Evolutionary conservation across 2,113 vertebrate genomes (phyloP), one percentile per base, ranked within the genome.

Genomic region (Psephotus haematonotus): DNA sequence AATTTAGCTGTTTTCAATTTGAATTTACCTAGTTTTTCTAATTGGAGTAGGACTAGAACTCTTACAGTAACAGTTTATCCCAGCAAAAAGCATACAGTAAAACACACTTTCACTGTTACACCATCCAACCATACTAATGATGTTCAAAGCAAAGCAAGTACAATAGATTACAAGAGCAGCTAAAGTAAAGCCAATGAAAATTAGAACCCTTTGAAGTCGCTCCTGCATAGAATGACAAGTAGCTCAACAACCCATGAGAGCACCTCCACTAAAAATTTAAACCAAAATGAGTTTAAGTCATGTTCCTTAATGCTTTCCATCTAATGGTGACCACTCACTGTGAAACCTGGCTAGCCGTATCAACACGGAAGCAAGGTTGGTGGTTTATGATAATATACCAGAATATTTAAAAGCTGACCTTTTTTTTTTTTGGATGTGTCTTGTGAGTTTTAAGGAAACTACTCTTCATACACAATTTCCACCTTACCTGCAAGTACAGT

Each of bases 401-500:
- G 20, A 87, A 71, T 10, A 92, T 6, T 68, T 22, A 46, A 43
- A 92, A 74, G 23, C 22, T 24, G 74, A 43, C 9, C n/a, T 90
- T 31, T 28, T 69, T 17, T 17, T 43, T 64, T 57, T 71, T 24
- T 33, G 14, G 55, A 25, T n/a, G n/a, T 69, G 64, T 72, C 60
- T 49, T 31, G 2, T 9, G 24, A 90, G 28, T 7, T 47, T 62
- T 47, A 70, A 57, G 14, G 19, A 75, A 37, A 72, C 4, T 4
- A 28, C 2, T 33, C 41, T 47, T 47, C 4, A 55, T 5, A 47
- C 2, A 72, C 10, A 29, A 7, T 50, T 85, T 93, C n/a, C 5
- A 12, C 82, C 98, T 98, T 98, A 99, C 99, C 99, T 99, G 99
- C 91, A 99, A 98, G 96, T 99, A 99, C 11, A 99, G 98, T 95